Evolutionary conservation across 2,888 invertebrate species (phyloP), one percentile per base, ranked within the genome.

Genomic region (Serripes groenlandicus): DNA sequence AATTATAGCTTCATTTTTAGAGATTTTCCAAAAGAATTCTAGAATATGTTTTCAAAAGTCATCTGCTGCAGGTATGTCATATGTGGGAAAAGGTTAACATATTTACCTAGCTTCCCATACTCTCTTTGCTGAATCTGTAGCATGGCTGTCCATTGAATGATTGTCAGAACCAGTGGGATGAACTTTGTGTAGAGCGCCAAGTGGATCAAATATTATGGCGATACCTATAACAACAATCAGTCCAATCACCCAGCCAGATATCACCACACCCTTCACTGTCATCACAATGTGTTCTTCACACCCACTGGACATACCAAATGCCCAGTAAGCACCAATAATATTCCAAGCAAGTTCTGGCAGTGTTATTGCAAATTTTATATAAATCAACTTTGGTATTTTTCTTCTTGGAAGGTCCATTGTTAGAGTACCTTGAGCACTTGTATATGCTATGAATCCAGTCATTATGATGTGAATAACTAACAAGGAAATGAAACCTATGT

Each of bases 191-290:
- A 75, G 56, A 23, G 95, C 95, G 4, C 97, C 97, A 85, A 97
- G 95, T 0, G 97, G 97, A 93, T 98, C 98, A 94, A 98, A 97
- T 66, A 97, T 96, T 94, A 97, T 95, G 62, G 97, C 96, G 64
- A 97, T 95, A 0, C 97, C 97, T 90, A 97, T 96, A 34, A 97
- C 95, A 23, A 91, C 90, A 18, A 97, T 95, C 0, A 96, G 96
- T 75, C 97, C 96, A 71, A 97, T 96, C 28, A 97, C 96, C 97
- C 97, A 98, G 92, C 97, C 97, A 94, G 97, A 97, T 69, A 97
- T 95, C 0, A 97, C 97, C 89, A 97, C 96, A 83, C 97, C 97
- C 96, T 92, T 91, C 18, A 92, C 92, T 0, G 92, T 91, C 83
- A 83, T 81, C 21, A 93, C 92, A 35, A 92, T 89, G 37, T 85